phyloP scores from a whole-genome alignment of 2,113 vertebrate species.

The Engystomops pustulosus region DNA sequence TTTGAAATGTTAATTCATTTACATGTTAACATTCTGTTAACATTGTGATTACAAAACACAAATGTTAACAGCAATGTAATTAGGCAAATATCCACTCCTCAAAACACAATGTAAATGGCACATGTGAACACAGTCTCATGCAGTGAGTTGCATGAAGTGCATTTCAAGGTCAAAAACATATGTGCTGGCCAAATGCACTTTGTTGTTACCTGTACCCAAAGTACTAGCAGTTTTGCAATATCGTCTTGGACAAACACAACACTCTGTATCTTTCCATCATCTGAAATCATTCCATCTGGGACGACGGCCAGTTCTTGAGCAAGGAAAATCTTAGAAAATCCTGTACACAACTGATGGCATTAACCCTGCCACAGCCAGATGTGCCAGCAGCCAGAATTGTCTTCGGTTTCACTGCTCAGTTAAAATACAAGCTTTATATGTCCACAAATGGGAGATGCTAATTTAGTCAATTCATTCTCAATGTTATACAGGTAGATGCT shows the following conservation, averaged over 20 bases:
- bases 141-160: slow-evolving; percentile 9
- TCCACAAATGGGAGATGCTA: not conserved
- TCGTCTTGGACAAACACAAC: slow-evolving; percentile 55
- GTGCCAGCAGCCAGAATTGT: not conserved
- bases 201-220: slow-evolving; percentile 58
- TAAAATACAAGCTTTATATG: not conserved
- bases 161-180: slow-evolving; percentile 47
- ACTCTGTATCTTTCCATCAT: slow-evolving; percentile 60
- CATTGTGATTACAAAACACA: too few species aligned
- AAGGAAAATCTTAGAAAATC: slow-evolving; percentile 53
- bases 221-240: slow-evolving; percentile 57
- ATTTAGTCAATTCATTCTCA: too few species aligned
- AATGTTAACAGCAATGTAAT: too few species aligned
- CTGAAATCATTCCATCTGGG: slow-evolving; percentile 59
- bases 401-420: not conserved
- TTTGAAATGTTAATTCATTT: too few species aligned
- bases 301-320: slow-evolving; percentile 49
- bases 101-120: too few species aligned
- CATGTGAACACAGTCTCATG: too few species aligned
- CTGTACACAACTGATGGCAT: slow-evolving; percentile 51
- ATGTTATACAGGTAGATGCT: too few species aligned
- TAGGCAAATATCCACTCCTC: too few species aligned
- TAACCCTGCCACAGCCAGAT: slow-evolving; percentile 45
- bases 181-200: slow-evolving; percentile 49
- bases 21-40: too few species aligned